Conservation (phyloP, 2,113 vertebrate genomes). For the Clarias magur region DNA sequence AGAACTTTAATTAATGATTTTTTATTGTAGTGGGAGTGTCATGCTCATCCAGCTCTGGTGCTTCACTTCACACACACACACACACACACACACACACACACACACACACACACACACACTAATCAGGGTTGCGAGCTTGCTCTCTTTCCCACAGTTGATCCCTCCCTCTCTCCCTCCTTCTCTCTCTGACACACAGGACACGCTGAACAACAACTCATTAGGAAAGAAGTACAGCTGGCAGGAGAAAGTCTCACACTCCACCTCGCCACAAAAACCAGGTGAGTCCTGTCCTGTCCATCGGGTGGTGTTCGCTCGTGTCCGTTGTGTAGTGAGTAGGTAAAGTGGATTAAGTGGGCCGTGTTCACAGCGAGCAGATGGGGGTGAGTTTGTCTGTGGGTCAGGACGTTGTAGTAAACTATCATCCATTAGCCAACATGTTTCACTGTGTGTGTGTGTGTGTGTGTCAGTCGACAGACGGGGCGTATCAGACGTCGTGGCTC, state of each 20-base stretch:
- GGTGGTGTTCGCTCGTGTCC: background rate
- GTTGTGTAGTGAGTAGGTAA: background rate
- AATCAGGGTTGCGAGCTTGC: background rate
- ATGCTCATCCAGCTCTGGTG: background rate
- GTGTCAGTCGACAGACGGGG: background rate
- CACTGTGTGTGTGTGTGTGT: background rate
- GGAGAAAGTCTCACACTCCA: constrained; percentile 91
- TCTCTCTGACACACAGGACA: constrained; percentile 79
- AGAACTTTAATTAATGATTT: background rate
- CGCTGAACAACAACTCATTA: constrained; percentile 96
- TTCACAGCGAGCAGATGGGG: background rate
- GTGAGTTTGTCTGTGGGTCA: background rate
- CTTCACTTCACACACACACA: background rate
- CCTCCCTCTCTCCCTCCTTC: background rate
- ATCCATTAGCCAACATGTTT: background rate
- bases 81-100: background rate
- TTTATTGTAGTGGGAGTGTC: background rate
- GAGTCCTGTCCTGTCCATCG: constrained; percentile 55
- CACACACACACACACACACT: background rate
- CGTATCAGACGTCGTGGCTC: background rate
- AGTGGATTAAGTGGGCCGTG: background rate
- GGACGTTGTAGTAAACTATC: background rate
- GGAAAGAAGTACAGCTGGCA: constrained; percentile 99
- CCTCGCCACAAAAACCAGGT: constrained; percentile 94
- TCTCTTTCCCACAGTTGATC: constrained; percentile 17